Evolutionary conservation across 1,140 invertebrate genomes (phyloP).

Genomic region (Polypedilum pembai): DNA sequence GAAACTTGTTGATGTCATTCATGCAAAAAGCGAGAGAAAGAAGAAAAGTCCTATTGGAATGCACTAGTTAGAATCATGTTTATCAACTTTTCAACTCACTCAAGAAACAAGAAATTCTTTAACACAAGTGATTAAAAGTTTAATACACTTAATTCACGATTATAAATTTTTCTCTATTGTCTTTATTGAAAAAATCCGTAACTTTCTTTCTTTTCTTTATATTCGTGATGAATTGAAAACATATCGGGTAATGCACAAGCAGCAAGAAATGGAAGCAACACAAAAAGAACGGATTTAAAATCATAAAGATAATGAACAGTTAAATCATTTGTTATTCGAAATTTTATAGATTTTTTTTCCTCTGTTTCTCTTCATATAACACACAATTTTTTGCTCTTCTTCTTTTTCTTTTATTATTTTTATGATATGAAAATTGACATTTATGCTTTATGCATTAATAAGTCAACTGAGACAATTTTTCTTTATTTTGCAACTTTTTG

Average conservation of each 20-base stretch:
- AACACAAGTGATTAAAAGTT: too few relatives aligned
- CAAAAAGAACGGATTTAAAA: neutral
- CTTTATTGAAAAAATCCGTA: neutral
- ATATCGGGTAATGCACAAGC: slow-evolving; percentile 17
- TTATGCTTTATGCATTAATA: neutral
- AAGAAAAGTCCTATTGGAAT: too few relatives aligned
- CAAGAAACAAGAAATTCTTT: too few relatives aligned
- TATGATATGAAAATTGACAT: slow-evolving; percentile 1
- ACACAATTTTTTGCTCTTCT: neutral
- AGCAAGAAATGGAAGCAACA: too few relatives aligned
- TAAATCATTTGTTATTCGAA: neutral
- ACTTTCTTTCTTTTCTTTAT: neutral
- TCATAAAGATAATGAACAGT: slow-evolving; percentile 13
- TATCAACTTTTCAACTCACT: too few relatives aligned
- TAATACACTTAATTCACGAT: too few relatives aligned
- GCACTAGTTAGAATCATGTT: too few relatives aligned
- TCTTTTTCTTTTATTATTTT: neutral
- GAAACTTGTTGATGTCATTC: too few relatives aligned
- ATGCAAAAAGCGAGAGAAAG: too few relatives aligned
- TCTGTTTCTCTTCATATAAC: neutral
- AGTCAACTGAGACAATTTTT: slow-evolving; percentile 8
- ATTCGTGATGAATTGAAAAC: neutral
- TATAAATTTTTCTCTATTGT: too few relatives aligned
- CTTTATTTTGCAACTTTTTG: neutral
- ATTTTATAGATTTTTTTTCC: slow-evolving; percentile 14